Percentiles rank a stretch among this genome's conserved stretches.
These are phyloP conservation scores for Myotis vivesi DNA, from an alignment of 2,797 vertebrate species.

Conservation along the genomic window DNA sequence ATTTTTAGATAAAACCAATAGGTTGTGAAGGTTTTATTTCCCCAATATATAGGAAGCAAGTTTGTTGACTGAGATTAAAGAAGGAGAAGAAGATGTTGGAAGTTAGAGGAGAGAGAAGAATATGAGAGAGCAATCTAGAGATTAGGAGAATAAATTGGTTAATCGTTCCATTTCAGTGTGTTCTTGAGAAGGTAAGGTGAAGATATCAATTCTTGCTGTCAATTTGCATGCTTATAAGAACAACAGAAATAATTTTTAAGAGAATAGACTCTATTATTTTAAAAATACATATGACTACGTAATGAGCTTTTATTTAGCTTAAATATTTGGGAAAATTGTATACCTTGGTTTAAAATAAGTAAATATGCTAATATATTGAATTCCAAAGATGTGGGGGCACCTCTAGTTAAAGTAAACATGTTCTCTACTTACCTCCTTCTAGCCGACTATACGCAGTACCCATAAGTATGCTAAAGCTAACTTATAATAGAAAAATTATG, in stretches of 20 bases:
- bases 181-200: neutral
- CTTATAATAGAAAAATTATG: neutral
- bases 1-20: neutral
- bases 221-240: neutral
- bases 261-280: neutral
- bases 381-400: neutral
- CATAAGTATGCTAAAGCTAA: neutral
- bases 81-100: neutral
- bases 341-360: neutral
- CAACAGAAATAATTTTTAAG: neutral
- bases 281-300: neutral
- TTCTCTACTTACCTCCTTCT: neutral
- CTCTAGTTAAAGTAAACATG: neutral
- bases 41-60: neutral
- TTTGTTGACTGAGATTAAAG: neutral
- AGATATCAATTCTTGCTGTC: neutral
- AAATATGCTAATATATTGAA: neutral
- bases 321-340: neutral
- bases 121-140: neutral
- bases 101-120: neutral
- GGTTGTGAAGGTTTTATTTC: neutral
- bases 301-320: neutral
- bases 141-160: neutral
- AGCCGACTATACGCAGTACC: neutral
- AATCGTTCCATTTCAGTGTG: neutral